Evolutionary conservation across 1,140 invertebrate genomes (phyloP), one percentile per base, ranked within the genome.

Genomic region (Dryas iulia): DNA sequence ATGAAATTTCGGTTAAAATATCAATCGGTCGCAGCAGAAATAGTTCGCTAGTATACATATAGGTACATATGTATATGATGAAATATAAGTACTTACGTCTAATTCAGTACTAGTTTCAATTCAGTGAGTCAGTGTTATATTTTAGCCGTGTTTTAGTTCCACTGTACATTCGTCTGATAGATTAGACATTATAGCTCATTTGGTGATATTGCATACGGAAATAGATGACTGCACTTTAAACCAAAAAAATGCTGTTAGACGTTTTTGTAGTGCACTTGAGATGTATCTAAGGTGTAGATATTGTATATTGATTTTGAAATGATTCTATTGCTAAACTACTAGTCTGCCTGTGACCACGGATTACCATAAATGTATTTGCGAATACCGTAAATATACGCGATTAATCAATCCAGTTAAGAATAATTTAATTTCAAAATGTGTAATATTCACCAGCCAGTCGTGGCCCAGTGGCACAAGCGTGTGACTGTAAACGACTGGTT

Each of bases 151-250:
- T 54, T 56, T 63, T 63, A 26, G 35, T 53, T 63, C 60, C 25
- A 25, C 35, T 25, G 39, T 39, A 35, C 33, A 59, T 31, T 3
- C 7, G 33, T 66, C n/a, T 62, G 33, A 69, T 69, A 26, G 61
- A 64, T 47, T 30, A 69, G 33, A 54, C 35, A 58, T 66, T 66
- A 66, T 33, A 35, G 60, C 60, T 69, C 54, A 53, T 47, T 64
- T 53, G 59, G 66, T 18, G 33, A 63, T 63, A 63, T 54, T 63
- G 52, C 26, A 47, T 28, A 63, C 30, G 23, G 39, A 63, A 63
- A 63, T 63, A 63, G 61, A 30, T 26, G 14, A 21, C 39, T 18
- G 18, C 39, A 47, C 18, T 47, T 47, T 2, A 47, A 47, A 18
- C 18, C 18, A 47, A 47, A 47, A 47, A 21, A 18, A 18, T 47